Percentiles rank a stretch among this genome's conserved stretches.
phyloP scores from a whole-genome alignment of 2,113 vertebrate genomes.

The Alouatta palliata region DNA sequence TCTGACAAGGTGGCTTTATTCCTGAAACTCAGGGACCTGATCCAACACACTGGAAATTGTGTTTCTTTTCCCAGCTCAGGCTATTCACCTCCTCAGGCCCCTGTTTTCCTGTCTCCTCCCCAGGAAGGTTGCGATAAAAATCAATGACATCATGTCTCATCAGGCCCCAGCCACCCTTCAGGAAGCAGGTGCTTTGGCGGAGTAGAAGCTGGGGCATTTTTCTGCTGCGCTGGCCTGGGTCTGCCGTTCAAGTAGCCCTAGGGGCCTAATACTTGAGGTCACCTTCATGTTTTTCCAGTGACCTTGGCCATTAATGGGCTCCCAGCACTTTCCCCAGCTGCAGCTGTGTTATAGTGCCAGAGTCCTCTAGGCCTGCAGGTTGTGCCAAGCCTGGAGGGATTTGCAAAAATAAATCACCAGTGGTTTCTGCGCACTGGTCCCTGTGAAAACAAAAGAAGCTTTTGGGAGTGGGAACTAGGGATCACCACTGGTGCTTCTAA shows the following conservation, averaged over 20 bases:
- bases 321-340: neutral
- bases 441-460: neutral
- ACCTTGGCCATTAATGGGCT: neutral
- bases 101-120: neutral
- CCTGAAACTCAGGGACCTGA: neutral
- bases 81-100: neutral
- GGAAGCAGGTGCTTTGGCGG: constrained; percentile 41
- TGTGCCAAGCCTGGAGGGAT: neutral
- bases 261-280: neutral
- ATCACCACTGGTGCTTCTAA: neutral
- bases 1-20: constrained; percentile 45
- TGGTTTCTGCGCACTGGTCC: neutral
- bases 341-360: neutral
- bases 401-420: neutral
- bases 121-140: neutral
- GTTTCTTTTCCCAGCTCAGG: neutral
- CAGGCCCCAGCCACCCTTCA: neutral
- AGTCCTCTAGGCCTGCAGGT: neutral
- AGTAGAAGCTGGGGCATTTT: neutral
- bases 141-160: constrained; percentile 45
- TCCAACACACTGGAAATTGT: neutral
- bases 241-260: neutral
- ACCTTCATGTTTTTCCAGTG: neutral
- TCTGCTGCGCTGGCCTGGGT: neutral
- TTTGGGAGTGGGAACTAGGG: neutral